Evolutionary conservation across 2,113 vertebrate species (phyloP), one percentile per base, ranked within the genome.

Genomic region (Lonchura striata): DNA sequence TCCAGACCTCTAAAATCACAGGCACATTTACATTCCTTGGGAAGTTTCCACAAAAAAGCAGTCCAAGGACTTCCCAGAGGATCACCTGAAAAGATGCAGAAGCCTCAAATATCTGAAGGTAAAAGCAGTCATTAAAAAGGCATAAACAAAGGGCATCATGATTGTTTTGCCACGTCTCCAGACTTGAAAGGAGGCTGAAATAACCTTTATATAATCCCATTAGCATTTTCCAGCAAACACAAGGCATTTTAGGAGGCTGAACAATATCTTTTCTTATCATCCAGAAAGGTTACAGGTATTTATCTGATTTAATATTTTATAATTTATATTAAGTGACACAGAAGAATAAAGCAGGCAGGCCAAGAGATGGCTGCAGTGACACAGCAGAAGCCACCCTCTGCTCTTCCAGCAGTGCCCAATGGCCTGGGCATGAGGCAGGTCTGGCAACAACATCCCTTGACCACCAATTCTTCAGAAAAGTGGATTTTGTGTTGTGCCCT

Each of bases 161-260:
- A 91, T 77, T 91, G 65, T 94, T 94, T 83, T 91, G 79, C 77
- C 74, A 78, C 14, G 0, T 95, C 87, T 95, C 79, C 54, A 82
- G 50, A 8, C 52, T 70, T 37, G 75, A 92, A 88, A 83, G 81
- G 69, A 91, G 68, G 79, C 79, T 86, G 71, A 88, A 93, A 94
- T 97, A 97, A 97, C 97, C 97, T 97, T 97, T 97, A 88, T 52
- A 77, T 93, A 96, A 97, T 96, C 71, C 84, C 90, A 97, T 97
- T 97, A 97, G 96, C 96, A 97, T 97, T 97, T 90, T 94, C 91
- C 79, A 91, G 85, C 2, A 30, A 92, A 97, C 96, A 94, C 79
- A 82, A 70, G n/a, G 91, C 95, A 95, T 95, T 94, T 96, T 89
- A 85, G 85, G 68, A 95, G 90, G 70, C 41, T 82, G 92, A 88